phyloP scores from a whole-genome alignment of 2,797 vertebrate species.

The Liasis olivaceus region DNA sequence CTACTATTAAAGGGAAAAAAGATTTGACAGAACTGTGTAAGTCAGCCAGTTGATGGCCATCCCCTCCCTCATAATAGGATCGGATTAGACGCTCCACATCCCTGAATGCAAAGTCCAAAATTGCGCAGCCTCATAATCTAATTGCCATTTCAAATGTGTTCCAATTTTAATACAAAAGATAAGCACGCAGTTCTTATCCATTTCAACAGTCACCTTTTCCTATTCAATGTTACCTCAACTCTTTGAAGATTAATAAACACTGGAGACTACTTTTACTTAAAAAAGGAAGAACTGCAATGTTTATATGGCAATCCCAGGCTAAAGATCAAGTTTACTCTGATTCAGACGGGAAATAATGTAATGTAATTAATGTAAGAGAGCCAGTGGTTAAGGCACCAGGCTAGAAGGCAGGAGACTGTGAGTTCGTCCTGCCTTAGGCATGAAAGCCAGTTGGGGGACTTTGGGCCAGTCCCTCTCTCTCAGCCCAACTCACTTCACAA shows the following conservation, averaged over 20 bases:
- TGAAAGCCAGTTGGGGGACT: too few species aligned
- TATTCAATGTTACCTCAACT: background rate
- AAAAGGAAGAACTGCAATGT: background rate
- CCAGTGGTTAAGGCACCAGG: too few species aligned
- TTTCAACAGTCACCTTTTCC: slow-evolving; percentile 1
- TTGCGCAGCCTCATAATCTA: background rate
- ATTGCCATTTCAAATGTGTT: background rate
- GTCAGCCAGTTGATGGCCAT: background rate
- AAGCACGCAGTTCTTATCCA: background rate
- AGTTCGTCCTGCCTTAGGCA: too few species aligned
- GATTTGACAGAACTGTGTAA: slow-evolving; percentile 9
- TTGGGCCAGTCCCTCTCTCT: too few species aligned
- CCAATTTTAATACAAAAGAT: slow-evolving; percentile 8
- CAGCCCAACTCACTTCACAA: too few species aligned
- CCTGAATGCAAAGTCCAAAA: background rate
- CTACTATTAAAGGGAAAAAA: slow-evolving; percentile 6
- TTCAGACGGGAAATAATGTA: background rate
- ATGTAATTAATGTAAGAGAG: background rate
- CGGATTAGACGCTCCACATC: background rate
- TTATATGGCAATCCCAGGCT: slow-evolving; percentile 8
- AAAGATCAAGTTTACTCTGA: background rate
- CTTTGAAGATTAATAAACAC: background rate
- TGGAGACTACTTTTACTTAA: background rate
- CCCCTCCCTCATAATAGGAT: background rate
- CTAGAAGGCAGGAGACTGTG: too few species aligned